Conservation (phyloP, 2,888 invertebrate species). For the Fragum whitleyi region DNA sequence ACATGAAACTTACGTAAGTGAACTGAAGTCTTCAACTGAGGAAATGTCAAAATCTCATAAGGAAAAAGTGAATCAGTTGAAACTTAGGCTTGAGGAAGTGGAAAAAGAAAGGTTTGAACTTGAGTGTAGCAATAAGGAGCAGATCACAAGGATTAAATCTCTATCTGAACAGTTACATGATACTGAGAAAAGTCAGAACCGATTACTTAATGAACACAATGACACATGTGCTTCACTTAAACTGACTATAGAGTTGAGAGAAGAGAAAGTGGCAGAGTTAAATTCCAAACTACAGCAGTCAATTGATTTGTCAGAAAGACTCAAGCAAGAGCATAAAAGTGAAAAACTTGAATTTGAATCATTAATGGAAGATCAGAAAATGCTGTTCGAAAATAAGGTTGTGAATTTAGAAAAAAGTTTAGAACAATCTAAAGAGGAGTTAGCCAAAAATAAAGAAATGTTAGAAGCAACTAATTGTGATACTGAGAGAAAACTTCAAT, state of each 20-base stretch:
- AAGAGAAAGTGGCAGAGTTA: neutral
- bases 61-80: conserved; percentile 14
- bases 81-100: conserved; percentile 22
- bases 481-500: conserved; percentile 18
- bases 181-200: conserved; percentile 42
- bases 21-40: conserved; percentile 16
- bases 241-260: neutral
- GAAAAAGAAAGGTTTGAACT: conserved; percentile 39
- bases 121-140: conserved; percentile 50
- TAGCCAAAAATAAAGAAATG: conserved; percentile 8
- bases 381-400: neutral
- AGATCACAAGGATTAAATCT: conserved; percentile 37
- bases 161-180: conserved; percentile 50
- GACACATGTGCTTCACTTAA: conserved; percentile 3
- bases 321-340: neutral
- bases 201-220: conserved; percentile 25
- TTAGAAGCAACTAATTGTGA: conserved; percentile 22
- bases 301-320: neutral
- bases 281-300: neutral
- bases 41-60: neutral
- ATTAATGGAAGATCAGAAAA: neutral
- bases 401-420: neutral
- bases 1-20: conserved; percentile 9
- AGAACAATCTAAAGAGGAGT: neutral
- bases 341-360: neutral